Conservation (phyloP, 2,797 vertebrate genomes). For the Caiman crocodilus region DNA sequence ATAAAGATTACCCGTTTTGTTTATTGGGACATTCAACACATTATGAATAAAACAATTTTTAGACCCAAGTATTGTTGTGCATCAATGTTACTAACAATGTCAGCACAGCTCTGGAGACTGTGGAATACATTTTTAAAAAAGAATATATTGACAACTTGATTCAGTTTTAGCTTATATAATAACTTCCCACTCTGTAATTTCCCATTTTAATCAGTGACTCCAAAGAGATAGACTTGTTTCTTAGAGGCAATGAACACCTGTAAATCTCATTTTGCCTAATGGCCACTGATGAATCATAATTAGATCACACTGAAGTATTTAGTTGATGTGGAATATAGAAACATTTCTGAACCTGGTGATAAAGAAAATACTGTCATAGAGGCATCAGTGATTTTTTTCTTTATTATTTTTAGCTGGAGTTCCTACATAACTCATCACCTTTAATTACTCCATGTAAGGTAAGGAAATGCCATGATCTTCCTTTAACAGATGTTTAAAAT, state of each 20-base stretch:
- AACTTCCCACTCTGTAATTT: background rate
- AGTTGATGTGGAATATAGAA: background rate
- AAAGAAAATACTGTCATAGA: background rate
- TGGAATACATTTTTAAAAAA: background rate
- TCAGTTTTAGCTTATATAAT: background rate
- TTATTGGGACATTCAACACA: background rate
- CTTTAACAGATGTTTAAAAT: background rate
- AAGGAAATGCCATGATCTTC: background rate
- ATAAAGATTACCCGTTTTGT: background rate
- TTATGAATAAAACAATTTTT: background rate
- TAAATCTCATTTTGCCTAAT: background rate
- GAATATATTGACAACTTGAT: background rate
- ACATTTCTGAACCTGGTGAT: background rate
- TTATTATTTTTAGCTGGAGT: background rate
- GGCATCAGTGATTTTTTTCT: background rate
- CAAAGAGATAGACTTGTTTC: background rate
- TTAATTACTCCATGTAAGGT: background rate
- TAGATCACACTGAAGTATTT: accelerated
- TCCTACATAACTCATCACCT: background rate
- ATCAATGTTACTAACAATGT: background rate
- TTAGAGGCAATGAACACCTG: background rate
- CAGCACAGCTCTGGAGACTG: background rate
- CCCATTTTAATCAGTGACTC: background rate
- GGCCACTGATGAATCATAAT: background rate
- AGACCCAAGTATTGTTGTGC: background rate